Percentiles rank a stretch among this genome's conserved stretches.
These are phyloP conservation scores for Corythoichthys intestinalis DNA, from an alignment of 2,113 vertebrate species.

Conservation along the genomic window DNA sequence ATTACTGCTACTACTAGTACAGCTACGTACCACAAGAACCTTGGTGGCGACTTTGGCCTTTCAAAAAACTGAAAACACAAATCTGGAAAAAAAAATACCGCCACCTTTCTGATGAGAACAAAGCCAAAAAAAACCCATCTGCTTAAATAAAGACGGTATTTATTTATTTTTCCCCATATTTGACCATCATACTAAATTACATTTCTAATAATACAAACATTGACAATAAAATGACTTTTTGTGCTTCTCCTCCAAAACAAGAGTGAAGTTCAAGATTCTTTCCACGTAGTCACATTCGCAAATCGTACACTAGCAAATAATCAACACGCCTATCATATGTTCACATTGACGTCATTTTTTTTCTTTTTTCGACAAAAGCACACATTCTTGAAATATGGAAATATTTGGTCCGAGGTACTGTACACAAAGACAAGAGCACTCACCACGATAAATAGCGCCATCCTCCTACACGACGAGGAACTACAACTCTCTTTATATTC, in stretches of 20 bases:
- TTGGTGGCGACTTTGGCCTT: no score
- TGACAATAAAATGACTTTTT: constrained; percentile 73
- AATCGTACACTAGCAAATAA: constrained; percentile 69
- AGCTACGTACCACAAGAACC: no score
- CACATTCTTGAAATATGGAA: constrained; percentile 26
- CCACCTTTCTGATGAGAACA: no score
- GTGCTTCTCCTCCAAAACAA: constrained; percentile 58
- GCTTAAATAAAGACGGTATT: not conserved
- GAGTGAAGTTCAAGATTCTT: constrained; percentile 59
- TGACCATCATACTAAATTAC: constrained; percentile 73
- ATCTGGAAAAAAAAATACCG: no score
- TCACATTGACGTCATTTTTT: no score
- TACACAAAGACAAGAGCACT: constrained; percentile 47
- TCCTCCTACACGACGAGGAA: not conserved
- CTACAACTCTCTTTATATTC: no score
- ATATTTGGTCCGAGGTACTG: constrained; percentile 41
- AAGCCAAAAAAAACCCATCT: no score
- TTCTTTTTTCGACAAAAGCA: not conserved
- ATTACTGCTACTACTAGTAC: no score
- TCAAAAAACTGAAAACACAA: no score
- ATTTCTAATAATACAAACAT: constrained; percentile 74
- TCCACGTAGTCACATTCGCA: constrained; percentile 56
- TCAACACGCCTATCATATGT: constrained; percentile 41
- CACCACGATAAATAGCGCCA: constrained; percentile 50
- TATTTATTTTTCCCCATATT: constrained; percentile 29